A percentile compares a stretch with the other conserved stretches of the same genome.
Conservation (phyloP, 2,797 vertebrate species). For the Chaunax sp. region DNA sequence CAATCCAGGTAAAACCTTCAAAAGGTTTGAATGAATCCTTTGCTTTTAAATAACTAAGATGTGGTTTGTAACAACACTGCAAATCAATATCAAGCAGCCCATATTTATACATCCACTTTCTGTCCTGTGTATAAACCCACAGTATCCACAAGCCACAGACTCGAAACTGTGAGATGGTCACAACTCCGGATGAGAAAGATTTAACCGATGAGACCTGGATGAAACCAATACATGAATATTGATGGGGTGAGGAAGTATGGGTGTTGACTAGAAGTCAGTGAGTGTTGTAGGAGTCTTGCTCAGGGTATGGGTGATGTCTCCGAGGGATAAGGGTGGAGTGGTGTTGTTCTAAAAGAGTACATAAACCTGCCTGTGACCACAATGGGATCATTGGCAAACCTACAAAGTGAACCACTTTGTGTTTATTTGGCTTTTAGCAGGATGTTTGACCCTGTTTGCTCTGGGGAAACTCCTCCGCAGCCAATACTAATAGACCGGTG, state of each 20-base stretch:
- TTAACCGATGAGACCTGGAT: slow-evolving; percentile 9
- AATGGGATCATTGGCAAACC: slow-evolving; percentile 23
- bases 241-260: slow-evolving; percentile 3
- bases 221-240: slow-evolving; percentile 19
- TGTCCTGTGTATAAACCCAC: slow-evolving; percentile 10
- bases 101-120: slow-evolving; percentile 30
- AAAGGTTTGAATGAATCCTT: slow-evolving; percentile 12
- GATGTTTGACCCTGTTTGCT: slow-evolving; percentile 37
- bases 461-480: slow-evolving; percentile 24
- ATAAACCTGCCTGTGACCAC: slow-evolving; percentile 10
- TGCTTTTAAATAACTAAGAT: background rate
- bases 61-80: background rate
- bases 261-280: slow-evolving; percentile 12
- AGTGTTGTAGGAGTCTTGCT: background rate
- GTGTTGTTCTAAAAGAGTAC: background rate
- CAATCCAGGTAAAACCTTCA: slow-evolving; percentile 5
- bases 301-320: background rate
- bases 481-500: slow-evolving; percentile 14
- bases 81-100: slow-evolving; percentile 28
- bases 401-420: slow-evolving; percentile 1
- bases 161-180: background rate
- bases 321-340: background rate
- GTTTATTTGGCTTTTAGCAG: slow-evolving; percentile 24
- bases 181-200: slow-evolving; percentile 5
- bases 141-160: background rate